Percentiles rank a stretch among this genome's conserved stretches.
phyloP scores from a whole-genome alignment of 1,140 invertebrate genomes.

The Drosophila tristis region DNA sequence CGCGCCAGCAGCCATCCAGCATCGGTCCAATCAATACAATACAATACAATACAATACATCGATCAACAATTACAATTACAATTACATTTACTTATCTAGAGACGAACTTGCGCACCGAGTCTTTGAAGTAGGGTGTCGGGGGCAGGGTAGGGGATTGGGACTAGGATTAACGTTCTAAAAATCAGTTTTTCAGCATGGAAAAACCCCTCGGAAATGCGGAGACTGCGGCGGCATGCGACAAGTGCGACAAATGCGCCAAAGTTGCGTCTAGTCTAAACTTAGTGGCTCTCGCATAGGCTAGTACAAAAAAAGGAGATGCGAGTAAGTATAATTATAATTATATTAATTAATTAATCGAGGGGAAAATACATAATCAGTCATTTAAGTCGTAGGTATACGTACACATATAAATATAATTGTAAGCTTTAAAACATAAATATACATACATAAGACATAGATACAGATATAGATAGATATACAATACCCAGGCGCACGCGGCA shows the following conservation, averaged over 20 bases:
- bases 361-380: conserved; percentile 80
- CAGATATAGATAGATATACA: conserved; percentile 28
- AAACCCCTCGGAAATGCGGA: neutral
- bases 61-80: conserved; percentile 75
- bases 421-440: conserved; percentile 37
- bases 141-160: too few relatives aligned
- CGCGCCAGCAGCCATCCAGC: conserved; percentile 7
- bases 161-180: conserved; percentile 21
- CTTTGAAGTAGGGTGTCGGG: conserved; percentile 52
- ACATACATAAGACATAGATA: conserved; percentile 34
- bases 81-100: conserved; percentile 70
- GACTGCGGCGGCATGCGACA: neutral
- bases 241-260: conserved; percentile 29
- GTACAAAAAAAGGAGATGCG: conserved; percentile 40
- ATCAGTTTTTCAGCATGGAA: neutral
- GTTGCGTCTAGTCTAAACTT: conserved; percentile 21
- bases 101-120: conserved; percentile 77
- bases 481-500: conserved; percentile 17
- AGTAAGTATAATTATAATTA: conserved; percentile 17
- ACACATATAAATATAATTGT: conserved; percentile 46
- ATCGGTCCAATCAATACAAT: conserved; percentile 37
- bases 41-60: conserved; percentile 21
- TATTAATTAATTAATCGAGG: conserved; percentile 34
- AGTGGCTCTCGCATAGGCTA: conserved; percentile 44
- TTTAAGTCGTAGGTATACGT: conserved; percentile 75